phyloP scores from a whole-genome alignment of 2,888 invertebrate genomes.

The Toxonevra muliebris region DNA sequence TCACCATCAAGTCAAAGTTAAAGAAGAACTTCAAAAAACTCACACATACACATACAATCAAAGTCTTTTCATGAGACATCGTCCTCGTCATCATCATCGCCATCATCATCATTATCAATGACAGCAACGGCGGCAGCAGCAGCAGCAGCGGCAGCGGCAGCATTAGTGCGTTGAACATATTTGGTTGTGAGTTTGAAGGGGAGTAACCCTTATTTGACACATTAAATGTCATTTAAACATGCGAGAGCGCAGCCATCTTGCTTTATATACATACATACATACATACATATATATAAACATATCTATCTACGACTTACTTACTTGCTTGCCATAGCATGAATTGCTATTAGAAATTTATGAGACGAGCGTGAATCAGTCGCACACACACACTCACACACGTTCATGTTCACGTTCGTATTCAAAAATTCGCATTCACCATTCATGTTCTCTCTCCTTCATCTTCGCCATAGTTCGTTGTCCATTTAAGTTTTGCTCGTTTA shows the following conservation, averaged over 20 bases:
- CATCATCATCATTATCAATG: background rate
- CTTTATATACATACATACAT: constrained; percentile 10
- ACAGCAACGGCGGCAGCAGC: constrained; percentile 24
- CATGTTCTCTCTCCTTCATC: constrained; percentile 22
- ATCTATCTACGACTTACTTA: constrained; percentile 20
- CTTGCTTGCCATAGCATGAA: too few relatives aligned
- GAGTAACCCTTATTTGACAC: constrained; percentile 57
- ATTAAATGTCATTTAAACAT: constrained; percentile 60
- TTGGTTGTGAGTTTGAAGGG: constrained; percentile 21
- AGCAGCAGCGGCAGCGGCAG: constrained; percentile 18
- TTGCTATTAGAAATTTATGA: constrained; percentile 31
- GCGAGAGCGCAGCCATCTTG: constrained; percentile 58
- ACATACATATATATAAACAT: constrained; percentile 31
- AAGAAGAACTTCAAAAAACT: constrained; percentile 8
- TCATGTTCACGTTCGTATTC: constrained; percentile 23
- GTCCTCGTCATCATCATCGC: constrained; percentile 2
- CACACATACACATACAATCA: constrained; percentile 4
- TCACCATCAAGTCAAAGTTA: constrained; percentile 19
- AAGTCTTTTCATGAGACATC: constrained; percentile 20
- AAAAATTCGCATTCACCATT: too few relatives aligned
- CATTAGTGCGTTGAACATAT: background rate
- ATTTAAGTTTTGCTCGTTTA: constrained; percentile 48
- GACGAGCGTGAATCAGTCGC: constrained; percentile 5
- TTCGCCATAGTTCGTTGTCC: constrained; percentile 13
- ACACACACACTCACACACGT: constrained; percentile 38